These are phyloP conservation scores for Cirrhinus molitorella DNA, from an alignment of 2,797 vertebrate genomes.

Conservation along the genomic window DNA sequence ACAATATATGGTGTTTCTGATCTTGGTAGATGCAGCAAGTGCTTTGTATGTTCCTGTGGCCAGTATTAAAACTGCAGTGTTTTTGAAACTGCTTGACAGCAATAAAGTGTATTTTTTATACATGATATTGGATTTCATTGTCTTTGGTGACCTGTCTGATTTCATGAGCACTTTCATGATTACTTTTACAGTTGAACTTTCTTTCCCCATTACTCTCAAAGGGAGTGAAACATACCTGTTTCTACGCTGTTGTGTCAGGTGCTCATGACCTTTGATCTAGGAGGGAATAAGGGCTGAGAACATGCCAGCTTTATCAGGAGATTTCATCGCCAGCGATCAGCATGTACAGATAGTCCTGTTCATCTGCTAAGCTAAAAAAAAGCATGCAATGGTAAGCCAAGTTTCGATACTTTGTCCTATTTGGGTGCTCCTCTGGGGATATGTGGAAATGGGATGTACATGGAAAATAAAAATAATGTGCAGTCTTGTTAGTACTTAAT, in stretches of 20 bases:
- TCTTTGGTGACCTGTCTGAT: not conserved
- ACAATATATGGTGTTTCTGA: not conserved
- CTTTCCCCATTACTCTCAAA: not conserved
- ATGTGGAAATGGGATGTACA: not conserved
- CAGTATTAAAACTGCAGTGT: not conserved
- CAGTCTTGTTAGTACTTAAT: not conserved
- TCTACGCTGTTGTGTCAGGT: constrained; percentile 19
- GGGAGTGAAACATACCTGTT: not conserved
- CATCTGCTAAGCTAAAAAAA: constrained; percentile 18
- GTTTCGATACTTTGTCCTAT: constrained; percentile 20
- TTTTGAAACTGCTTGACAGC: constrained; percentile 14
- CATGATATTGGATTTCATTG: not conserved
- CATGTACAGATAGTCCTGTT: not conserved
- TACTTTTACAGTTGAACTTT: not conserved
- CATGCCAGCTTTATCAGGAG: constrained; percentile 16
- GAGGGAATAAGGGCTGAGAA: constrained; percentile 18
- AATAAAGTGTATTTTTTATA: constrained; percentile 29
- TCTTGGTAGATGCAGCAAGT: not conserved
- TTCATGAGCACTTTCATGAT: not conserved
- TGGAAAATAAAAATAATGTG: not conserved
- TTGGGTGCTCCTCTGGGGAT: not conserved
- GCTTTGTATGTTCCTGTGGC: not conserved
- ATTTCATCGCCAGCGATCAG: constrained; percentile 1
- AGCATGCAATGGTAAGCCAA: constrained; percentile 42
- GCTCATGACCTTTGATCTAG: constrained; percentile 51